These are phyloP conservation scores for Zapus hudsonius DNA, from an alignment of 2,113 vertebrate species.

Conservation along the genomic window DNA sequence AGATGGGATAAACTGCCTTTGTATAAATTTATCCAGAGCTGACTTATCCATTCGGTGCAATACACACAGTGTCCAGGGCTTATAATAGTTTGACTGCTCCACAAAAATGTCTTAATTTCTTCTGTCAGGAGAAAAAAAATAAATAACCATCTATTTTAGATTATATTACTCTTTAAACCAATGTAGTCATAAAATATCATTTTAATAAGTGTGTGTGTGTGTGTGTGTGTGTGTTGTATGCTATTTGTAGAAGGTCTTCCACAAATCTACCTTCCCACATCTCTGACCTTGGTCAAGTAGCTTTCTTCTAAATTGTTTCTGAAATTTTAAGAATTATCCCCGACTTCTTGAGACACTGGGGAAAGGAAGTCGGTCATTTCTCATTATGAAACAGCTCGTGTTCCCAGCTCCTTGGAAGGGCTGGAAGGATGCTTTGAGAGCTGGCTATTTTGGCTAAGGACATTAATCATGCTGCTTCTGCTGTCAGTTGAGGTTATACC, in stretches of 20 bases:
- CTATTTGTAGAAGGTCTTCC: neutral
- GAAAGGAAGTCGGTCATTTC: constrained; percentile 57
- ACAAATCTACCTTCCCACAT: neutral
- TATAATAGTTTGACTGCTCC: neutral
- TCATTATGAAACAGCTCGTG: constrained; percentile 66
- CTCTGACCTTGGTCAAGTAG: constrained; percentile 12
- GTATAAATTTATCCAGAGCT: neutral
- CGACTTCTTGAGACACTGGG: constrained; percentile 36
- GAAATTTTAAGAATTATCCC: constrained; percentile 35
- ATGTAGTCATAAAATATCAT: neutral
- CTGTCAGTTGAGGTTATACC: constrained; percentile 64
- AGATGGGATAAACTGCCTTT: constrained; percentile 7
- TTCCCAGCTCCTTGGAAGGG: constrained; percentile 52
- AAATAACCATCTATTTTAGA: neutral
- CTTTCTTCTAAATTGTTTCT: constrained; percentile 26
- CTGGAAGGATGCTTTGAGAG: constrained; percentile 52
- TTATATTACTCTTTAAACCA: constrained; percentile 42
- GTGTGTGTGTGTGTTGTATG: neutral
- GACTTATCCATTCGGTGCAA: neutral
- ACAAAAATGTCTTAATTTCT: neutral
- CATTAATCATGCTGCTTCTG: constrained; percentile 70
- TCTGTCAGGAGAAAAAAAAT: constrained; percentile 29
- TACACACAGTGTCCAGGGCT: neutral
- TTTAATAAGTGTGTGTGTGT: neutral
- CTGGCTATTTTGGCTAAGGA: constrained; percentile 68